These are phyloP conservation scores for Paramisgurnus dabryanus DNA, from an alignment of 2,113 vertebrate species.

Conservation along the genomic window DNA sequence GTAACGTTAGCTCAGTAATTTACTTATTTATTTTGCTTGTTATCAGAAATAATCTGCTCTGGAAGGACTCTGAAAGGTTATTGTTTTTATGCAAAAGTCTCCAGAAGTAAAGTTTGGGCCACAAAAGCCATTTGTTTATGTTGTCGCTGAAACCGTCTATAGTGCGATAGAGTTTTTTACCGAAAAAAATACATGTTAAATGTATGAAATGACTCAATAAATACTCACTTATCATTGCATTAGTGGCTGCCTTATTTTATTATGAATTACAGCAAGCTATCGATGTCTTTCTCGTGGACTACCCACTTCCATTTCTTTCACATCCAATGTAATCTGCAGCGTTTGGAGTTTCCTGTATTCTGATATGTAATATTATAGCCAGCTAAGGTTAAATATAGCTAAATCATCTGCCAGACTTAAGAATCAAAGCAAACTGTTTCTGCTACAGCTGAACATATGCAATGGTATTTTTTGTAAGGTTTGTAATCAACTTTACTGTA, in stretches of 20 bases:
- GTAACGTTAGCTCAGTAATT: too few relatives aligned
- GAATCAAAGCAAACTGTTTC: conserved; percentile 3
- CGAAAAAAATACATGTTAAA: background rate
- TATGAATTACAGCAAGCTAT: background rate
- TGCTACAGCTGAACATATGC: background rate
- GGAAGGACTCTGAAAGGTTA: too few relatives aligned
- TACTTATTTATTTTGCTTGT: too few relatives aligned
- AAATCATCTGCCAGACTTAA: conserved; percentile 15
- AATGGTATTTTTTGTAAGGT: background rate
- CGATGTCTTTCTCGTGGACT: conserved; percentile 65
- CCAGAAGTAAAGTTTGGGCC: too few relatives aligned
- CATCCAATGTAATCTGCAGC: conserved; percentile 80
- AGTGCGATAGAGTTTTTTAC: background rate
- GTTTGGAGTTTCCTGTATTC: conserved; percentile 72
- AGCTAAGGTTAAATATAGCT: conserved; percentile 79
- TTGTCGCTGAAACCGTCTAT: too few relatives aligned
- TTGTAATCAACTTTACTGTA: background rate
- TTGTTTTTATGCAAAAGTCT: too few relatives aligned
- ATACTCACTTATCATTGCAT: background rate
- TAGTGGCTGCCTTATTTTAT: background rate
- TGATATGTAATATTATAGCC: conserved; percentile 82
- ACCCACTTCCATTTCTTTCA: conserved; percentile 51
- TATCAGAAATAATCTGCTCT: too few relatives aligned
- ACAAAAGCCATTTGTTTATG: too few relatives aligned
- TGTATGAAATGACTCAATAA: background rate